Percentiles rank a stretch among this genome's conserved stretches.
These are phyloP conservation scores for Serilophus lunatus DNA, from an alignment of 2,113 vertebrate species.

Conservation along the genomic window DNA sequence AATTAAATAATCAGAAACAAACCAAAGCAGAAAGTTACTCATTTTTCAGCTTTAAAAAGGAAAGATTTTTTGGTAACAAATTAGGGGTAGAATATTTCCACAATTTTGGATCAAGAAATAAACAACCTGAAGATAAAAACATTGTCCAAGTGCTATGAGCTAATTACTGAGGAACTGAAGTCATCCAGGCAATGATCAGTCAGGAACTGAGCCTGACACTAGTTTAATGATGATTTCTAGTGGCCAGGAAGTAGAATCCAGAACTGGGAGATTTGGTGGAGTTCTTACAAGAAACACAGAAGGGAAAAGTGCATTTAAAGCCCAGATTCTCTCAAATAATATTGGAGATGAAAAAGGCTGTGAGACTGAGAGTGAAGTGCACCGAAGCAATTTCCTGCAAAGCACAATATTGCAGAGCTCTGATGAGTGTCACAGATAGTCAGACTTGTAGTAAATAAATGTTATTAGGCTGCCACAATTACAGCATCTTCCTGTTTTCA, in stretches of 20 bases:
- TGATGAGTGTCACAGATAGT: not conserved
- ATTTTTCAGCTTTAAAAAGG: not conserved
- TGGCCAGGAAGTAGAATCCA: not conserved
- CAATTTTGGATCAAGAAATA: not conserved
- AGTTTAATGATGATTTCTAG: not conserved
- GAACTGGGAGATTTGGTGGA: not conserved
- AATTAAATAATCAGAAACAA: conserved; percentile 25
- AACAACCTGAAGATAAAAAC: not conserved
- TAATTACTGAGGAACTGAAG: not conserved
- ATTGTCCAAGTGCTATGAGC: not conserved
- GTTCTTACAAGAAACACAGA: not conserved
- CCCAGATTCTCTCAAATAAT: not conserved
- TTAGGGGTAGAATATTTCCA: not conserved
- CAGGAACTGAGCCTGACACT: not conserved
- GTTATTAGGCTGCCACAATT: conserved; percentile 24
- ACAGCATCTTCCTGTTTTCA: conserved; percentile 48
- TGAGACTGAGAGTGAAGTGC: not conserved
- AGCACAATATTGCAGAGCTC: not conserved
- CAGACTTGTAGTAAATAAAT: conserved; percentile 52
- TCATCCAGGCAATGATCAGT: not conserved
- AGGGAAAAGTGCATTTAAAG: not conserved
- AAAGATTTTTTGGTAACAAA: not conserved
- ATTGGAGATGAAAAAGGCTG: not conserved
- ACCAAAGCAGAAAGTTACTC: not conserved
- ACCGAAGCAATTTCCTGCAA: not conserved